Percentiles rank a stretch among this genome's conserved stretches.
phyloP scores from a whole-genome alignment of 2,888 invertebrate genomes.

The Arctia plantaginis region DNA sequence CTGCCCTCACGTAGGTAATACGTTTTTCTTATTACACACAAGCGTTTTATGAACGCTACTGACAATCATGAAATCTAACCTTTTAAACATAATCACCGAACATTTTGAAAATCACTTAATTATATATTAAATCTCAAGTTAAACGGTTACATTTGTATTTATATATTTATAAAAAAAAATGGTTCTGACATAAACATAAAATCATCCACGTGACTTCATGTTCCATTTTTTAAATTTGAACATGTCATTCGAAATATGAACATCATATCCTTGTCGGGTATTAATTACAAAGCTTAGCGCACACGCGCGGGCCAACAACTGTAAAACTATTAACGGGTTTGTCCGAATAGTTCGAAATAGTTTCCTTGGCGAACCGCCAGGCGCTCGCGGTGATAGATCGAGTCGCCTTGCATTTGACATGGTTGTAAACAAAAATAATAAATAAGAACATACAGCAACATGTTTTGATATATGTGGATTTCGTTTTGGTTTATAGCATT shows the following conservation, averaged over 20 bases:
- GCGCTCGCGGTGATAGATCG: conserved; percentile 72
- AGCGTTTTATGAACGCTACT: conserved; percentile 34
- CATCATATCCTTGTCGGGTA: conserved; percentile 63
- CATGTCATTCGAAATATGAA: conserved; percentile 63
- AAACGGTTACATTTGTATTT: conserved; percentile 50
- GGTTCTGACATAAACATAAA: conserved; percentile 9
- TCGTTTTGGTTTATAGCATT: conserved; percentile 67
- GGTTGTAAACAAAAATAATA: conserved; percentile 81
- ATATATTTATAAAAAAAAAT: conserved; percentile 38
- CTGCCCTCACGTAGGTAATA: conserved; percentile 23
- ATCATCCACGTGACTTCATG: conserved; percentile 35
- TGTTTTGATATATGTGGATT: conserved; percentile 74
- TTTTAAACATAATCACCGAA: conserved; percentile 29
- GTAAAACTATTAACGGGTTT: conserved; percentile 80
- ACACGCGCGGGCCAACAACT: conserved; percentile 67
- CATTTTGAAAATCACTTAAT: conserved; percentile 57
- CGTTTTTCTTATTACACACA: conserved; percentile 19
- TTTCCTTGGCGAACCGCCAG: conserved; percentile 80
- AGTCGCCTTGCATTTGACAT: conserved; percentile 75
- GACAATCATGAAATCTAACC: conserved; percentile 38
- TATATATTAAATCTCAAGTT: conserved; percentile 55
- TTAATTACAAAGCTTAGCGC: conserved; percentile 75
- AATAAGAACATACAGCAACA: conserved; percentile 67
- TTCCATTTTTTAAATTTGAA: conserved; percentile 20
- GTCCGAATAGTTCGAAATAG: conserved; percentile 79